These are phyloP conservation scores for Drosophila neotestacea DNA, from an alignment of 2,888 invertebrate species.

Conservation along the genomic window DNA sequence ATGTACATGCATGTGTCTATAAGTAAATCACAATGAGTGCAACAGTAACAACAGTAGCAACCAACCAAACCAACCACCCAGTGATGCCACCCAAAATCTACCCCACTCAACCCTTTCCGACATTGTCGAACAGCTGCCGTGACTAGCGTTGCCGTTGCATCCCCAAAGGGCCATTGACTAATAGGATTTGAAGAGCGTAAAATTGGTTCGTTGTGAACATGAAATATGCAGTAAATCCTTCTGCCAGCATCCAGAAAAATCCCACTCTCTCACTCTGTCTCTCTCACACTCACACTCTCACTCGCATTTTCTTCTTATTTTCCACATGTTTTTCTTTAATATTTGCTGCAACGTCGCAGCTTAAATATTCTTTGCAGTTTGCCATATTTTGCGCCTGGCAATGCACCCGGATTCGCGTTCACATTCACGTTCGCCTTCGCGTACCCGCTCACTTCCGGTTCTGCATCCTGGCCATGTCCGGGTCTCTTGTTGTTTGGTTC, in stretches of 20 bases:
- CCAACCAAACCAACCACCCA: slow-evolving; percentile 30
- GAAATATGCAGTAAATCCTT: slow-evolving; percentile 86
- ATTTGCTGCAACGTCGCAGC: slow-evolving; percentile 75
- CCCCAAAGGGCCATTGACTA: slow-evolving; percentile 85
- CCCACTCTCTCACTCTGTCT: slow-evolving; percentile 10
- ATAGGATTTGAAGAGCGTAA: slow-evolving; percentile 86
- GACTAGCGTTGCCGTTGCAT: slow-evolving; percentile 62
- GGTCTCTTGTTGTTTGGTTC: slow-evolving; percentile 15
- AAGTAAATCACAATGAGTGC: slow-evolving; percentile 76
- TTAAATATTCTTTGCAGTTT: slow-evolving; percentile 74
- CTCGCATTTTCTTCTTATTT: slow-evolving; percentile 44
- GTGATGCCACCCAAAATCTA: slow-evolving; percentile 19
- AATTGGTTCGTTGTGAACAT: slow-evolving; percentile 86
- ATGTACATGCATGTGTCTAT: slow-evolving; percentile 33
- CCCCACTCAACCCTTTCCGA: slow-evolving; percentile 63
- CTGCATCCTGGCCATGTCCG: slow-evolving; percentile 13
- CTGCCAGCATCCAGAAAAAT: slow-evolving; percentile 66
- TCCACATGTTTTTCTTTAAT: slow-evolving; percentile 76
- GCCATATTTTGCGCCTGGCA: slow-evolving; percentile 61
- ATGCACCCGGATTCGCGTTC: slow-evolving; percentile 40
- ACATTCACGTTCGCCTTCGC: slow-evolving; percentile 21
- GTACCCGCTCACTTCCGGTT: slow-evolving; percentile 32
- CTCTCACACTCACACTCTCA: not conserved
- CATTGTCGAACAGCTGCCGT: slow-evolving; percentile 75
- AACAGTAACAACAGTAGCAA: slow-evolving; percentile 45